These are phyloP conservation scores for Cheilosia vernalis DNA, from an alignment of 2,888 invertebrate genomes.

Conservation along the genomic window DNA sequence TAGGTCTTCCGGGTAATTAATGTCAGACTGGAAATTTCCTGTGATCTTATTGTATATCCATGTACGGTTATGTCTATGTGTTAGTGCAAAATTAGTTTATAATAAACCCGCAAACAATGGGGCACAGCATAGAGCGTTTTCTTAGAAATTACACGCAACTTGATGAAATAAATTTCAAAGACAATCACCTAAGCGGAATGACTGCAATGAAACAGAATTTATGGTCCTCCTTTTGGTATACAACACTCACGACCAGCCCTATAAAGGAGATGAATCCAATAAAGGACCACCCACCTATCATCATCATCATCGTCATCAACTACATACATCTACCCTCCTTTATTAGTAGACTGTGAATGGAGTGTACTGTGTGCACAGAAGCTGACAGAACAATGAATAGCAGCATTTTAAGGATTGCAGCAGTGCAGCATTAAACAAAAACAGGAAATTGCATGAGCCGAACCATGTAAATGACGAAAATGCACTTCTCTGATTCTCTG, in stretches of 20 bases:
- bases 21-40: constrained; percentile 18
- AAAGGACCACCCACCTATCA: constrained; percentile 41
- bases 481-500: constrained; percentile 45
- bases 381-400: constrained; percentile 63
- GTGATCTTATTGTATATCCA: constrained; percentile 6
- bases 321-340: constrained; percentile 22
- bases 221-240: constrained; percentile 13
- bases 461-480: constrained; percentile 73
- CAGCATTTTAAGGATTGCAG: constrained; percentile 62
- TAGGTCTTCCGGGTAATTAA: constrained; percentile 16
- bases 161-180: constrained; percentile 69
- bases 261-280: constrained; percentile 49
- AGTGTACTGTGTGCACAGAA: constrained; percentile 16
- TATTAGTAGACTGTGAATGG: constrained; percentile 29
- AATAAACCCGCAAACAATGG: constrained; percentile 54
- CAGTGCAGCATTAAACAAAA: constrained; percentile 61
- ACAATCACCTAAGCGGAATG: constrained; percentile 65
- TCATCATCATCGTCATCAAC: constrained; percentile 35
- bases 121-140: constrained; percentile 38
- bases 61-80: constrained; percentile 5
- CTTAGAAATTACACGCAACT: constrained; percentile 48
- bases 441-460: constrained; percentile 72
- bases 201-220: constrained; percentile 67
- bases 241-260: constrained; percentile 11
- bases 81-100: constrained; percentile 59